Conservation (phyloP, 2,797 vertebrate genomes). For the Anomalospiza imberbis region DNA sequence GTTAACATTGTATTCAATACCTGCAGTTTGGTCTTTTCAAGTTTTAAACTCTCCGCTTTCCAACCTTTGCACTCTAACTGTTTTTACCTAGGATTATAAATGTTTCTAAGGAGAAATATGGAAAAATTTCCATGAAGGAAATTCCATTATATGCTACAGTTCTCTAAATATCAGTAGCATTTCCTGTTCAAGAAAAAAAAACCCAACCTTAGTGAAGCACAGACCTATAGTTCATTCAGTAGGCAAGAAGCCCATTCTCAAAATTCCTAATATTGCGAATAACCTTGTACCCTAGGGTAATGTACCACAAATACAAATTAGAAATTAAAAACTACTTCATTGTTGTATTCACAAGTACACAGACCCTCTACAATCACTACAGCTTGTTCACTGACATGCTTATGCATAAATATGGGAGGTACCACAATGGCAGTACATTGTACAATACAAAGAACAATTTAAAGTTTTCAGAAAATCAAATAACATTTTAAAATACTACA, state of each 20-base stretch:
- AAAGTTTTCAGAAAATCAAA: neutral
- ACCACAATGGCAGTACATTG: neutral
- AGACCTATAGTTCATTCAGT: neutral
- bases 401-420: neutral
- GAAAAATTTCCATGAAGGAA: neutral
- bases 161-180: neutral
- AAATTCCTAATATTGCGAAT: neutral
- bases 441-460: neutral
- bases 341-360: neutral
- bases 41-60: neutral
- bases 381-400: neutral
- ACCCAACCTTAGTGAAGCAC: neutral
- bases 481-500: neutral
- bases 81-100: neutral
- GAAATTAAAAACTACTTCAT: neutral
- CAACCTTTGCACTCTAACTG: neutral
- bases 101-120: neutral
- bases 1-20: neutral
- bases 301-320: neutral
- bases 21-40: neutral
- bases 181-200: neutral
- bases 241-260: neutral
- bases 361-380: neutral
- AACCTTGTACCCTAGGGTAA: neutral
- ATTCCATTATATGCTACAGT: neutral